Evolutionary conservation across 2,113 vertebrate species (phyloP), one percentile per base, ranked within the genome.

Genomic region (Myiozetetes cayanensis): DNA sequence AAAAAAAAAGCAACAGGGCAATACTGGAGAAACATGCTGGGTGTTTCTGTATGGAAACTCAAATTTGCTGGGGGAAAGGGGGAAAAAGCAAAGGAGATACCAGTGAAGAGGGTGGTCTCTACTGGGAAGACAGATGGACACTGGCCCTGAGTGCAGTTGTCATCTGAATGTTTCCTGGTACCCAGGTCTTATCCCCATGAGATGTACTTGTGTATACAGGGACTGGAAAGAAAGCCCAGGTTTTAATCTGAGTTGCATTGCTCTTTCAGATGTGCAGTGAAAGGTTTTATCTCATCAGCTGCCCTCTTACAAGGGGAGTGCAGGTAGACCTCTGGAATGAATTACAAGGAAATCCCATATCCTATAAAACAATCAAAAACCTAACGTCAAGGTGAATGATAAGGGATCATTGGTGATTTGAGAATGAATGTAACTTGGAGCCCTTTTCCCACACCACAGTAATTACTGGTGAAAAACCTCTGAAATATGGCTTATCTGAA

Each of bases 61-160:
- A 37, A 0, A 14, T 12, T 52, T 62, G 4, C 9, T 46, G 49
- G 39, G 27, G 6, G n/a, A n/a, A n/a, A n/a, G 17, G 31, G 39
- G 39, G 39, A 22, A 41, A 63, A 68, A 37, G 16, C 2, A 0
- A 62, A 62, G 58, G 53, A 19, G 16, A 46, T 59, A 35, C 8
- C 31, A 52, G 30, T 31, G 50, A 63, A 59, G 30, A 85, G 30
- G 37, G 21, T 0, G 0, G 37, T n/a, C 13, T 81, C 25, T 14
- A 1, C 35, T 31, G 71, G 49, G n/a, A 14, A 81, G 58, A 30
- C 3, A 0, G 0, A 25, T 21, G 46, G 7, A 5, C 0, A 0
- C 35, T 81, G 39, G 16, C 8, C 20, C 6, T 2, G 4, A 17
- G 14, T 12, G 6, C 33, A 41, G 23, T 8, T 4, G 0, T 52